A percentile compares a stretch with the other conserved stretches of the same genome.
These are phyloP conservation scores for Hippocampus zosterae DNA, from an alignment of 2,113 vertebrate species.

Conservation along the genomic window DNA sequence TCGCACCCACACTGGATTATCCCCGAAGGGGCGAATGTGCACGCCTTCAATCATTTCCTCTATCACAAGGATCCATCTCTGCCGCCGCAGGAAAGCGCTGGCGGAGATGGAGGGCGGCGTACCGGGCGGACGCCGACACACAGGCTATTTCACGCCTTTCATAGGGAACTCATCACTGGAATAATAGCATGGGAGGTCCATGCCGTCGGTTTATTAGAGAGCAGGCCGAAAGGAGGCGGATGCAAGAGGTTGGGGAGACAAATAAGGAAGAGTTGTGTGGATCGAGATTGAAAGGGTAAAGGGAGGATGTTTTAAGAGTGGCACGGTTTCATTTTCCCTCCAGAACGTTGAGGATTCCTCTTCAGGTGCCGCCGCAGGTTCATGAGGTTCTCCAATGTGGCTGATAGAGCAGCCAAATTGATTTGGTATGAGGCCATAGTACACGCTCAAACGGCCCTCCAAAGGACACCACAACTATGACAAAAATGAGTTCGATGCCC, in stretches of 20 bases:
- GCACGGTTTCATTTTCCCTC: conserved; percentile 29
- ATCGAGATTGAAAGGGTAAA: conserved; percentile 1
- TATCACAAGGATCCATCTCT: conserved; percentile 64
- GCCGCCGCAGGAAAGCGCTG: conserved; percentile 37
- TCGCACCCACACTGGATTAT: conserved; percentile 69
- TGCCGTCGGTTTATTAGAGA: conserved; percentile 27
- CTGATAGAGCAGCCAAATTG: conserved; percentile 33
- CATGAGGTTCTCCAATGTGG: conserved; percentile 30
- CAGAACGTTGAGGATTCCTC: conserved; percentile 35
- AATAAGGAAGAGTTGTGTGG: conserved; percentile 21
- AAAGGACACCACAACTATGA: too few species aligned
- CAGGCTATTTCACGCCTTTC: conserved; percentile 65
- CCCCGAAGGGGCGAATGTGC: conserved; percentile 72
- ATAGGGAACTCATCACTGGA: conserved; percentile 54
- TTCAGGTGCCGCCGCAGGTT: conserved; percentile 20
- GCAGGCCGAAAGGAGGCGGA: conserved; percentile 16
- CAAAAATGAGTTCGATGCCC: too few species aligned
- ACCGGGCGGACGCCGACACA: conserved; percentile 25
- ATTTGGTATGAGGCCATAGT: conserved; percentile 1
- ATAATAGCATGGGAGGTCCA: conserved; percentile 24
- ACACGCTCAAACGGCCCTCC: too few species aligned
- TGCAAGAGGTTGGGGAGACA: conserved; percentile 34
- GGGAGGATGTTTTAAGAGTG: not conserved
- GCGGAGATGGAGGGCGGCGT: conserved; percentile 20
- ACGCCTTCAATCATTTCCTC: conserved; percentile 70